Evolutionary conservation across 2,113 vertebrate species (phyloP), one percentile per base, ranked within the genome.

Genomic region (Bolborhynchus lineola): DNA sequence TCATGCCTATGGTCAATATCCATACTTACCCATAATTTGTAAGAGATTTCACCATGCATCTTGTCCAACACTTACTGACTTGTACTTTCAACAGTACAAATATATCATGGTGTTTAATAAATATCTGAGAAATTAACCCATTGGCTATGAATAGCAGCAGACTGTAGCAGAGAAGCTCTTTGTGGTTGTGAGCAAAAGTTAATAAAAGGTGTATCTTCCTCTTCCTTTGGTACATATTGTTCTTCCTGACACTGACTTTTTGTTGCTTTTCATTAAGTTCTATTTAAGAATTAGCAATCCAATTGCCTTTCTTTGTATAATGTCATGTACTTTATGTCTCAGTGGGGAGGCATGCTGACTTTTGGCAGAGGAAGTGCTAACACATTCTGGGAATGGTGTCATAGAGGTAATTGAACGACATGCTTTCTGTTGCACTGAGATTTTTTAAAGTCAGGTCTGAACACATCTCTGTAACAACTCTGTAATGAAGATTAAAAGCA

Each of bases 11-110:
- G 82, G 75, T 75, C 62, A 90, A 64, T 82, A 88, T 12, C 47
- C 50, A 67, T 82, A 52, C 41, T 95, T 90, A 86, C 49, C 55
- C 64, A 77, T 94, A 88, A 92, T 82, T 96, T 93, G 35, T 74
- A 82, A 72, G 35, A 75, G 57, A 75, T 92, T 92, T 96, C 62
- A 87, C 31, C 1, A 9, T 49, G 35, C 24, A 39, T 69, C 69
- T 94, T 86, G 69, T 95, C 65, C 78, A 84, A 72, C 37, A 47
- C 67, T 90, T 95, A 77, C 72, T 93, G 80, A 75, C 70, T 96
- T 95, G 44, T 68, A 55, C 92, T 78, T 59, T 92, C 86, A 94
- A 46, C 49, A 82, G 42, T 83, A 68, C 69, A 90, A 96, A 88
- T 46, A 33, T 42, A 53, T 60, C 33, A 5, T 62, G 55, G 41